Evolutionary conservation across 2,113 vertebrate genomes (phyloP).

Genomic region (Choloepus hoffmanni): DNA sequence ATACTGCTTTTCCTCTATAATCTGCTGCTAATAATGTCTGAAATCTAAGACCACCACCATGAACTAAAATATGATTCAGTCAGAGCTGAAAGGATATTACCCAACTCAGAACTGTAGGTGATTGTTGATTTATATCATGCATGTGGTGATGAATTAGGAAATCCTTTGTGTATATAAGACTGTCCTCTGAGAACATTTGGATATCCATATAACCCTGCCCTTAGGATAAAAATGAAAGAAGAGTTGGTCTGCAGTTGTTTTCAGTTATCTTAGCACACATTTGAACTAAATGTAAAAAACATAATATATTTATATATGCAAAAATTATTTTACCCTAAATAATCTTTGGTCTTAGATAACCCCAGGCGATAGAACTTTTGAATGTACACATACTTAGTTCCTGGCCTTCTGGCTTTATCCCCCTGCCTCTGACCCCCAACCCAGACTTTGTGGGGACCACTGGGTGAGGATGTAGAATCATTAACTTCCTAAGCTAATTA

Average conservation of each 20-base stretch:
- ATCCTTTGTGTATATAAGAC: background rate
- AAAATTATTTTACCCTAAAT: background rate
- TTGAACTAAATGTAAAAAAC: background rate
- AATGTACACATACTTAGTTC: background rate
- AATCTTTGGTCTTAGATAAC: background rate
- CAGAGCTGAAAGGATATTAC: background rate
- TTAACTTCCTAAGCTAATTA: background rate
- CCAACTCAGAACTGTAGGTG: background rate
- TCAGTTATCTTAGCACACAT: background rate
- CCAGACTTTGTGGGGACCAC: background rate
- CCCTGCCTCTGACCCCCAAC: background rate
- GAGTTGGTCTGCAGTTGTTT: background rate
- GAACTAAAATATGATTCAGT: background rate
- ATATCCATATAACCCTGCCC: background rate
- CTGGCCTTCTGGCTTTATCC: background rate
- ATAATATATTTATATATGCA: background rate
- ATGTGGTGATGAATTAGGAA: background rate
- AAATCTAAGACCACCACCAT: slow-evolving; percentile 1
- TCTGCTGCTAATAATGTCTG: background rate
- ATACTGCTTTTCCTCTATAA: slow-evolving; percentile 4
- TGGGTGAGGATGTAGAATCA: background rate
- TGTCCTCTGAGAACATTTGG: background rate
- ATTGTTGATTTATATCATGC: background rate
- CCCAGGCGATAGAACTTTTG: background rate
- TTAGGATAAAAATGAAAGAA: background rate